Conservation (phyloP, 2,888 invertebrate species). For the Dolichopus griseipennis region DNA sequence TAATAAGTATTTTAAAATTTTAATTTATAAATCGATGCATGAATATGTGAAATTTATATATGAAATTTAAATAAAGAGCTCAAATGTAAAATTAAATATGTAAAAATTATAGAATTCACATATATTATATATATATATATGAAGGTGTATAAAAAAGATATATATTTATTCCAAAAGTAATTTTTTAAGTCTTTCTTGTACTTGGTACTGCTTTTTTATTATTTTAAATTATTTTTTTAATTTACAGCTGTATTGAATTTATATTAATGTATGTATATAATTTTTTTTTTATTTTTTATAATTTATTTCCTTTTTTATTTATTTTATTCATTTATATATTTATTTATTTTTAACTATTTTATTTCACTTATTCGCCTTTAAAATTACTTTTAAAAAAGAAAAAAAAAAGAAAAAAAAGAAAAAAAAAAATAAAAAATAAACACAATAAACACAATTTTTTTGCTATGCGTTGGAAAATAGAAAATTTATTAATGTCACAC, state of each 20-base stretch:
- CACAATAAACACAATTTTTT: slow-evolving; percentile 16
- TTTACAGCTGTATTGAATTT: neutral
- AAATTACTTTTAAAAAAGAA: slow-evolving; percentile 21
- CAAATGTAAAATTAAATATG: too few species aligned
- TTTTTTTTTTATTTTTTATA: neutral
- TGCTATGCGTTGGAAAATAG: slow-evolving; percentile 12
- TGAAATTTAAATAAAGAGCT: too few species aligned
- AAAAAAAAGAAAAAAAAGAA: slow-evolving; percentile 14
- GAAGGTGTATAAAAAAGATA: too few species aligned
- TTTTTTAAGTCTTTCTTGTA: too few species aligned
- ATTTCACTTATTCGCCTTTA: slow-evolving; percentile 13
- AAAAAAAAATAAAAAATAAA: slow-evolving; percentile 17
- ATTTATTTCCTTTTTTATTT: neutral
- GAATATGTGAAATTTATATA: too few species aligned
- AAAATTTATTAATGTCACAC: slow-evolving; percentile 24
- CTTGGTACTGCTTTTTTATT: too few species aligned
- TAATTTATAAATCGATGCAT: too few species aligned
- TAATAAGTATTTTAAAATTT: too few species aligned
- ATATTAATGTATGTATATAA: neutral
- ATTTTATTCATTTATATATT: neutral
- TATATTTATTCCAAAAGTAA: too few species aligned
- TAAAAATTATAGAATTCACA: too few species aligned
- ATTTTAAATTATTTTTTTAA: neutral
- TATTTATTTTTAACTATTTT: neutral
- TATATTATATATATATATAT: too few species aligned